Conservation (phyloP, 2,797 vertebrate genomes). For the Xyrichtys novacula region DNA sequence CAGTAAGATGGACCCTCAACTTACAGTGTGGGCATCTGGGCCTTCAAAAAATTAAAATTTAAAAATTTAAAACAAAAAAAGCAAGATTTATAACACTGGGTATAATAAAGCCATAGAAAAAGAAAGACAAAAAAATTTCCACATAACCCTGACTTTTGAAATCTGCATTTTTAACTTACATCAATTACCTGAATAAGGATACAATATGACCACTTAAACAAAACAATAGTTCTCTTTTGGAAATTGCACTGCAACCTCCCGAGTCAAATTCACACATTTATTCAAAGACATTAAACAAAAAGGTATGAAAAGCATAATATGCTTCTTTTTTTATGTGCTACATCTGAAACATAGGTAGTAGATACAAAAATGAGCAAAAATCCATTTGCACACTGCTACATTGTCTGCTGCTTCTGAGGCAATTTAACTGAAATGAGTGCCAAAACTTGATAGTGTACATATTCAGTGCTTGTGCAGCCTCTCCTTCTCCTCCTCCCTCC, state of each 20-base stretch:
- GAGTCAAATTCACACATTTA: constrained; percentile 83
- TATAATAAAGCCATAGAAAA: constrained; percentile 72
- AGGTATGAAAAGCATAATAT: constrained; percentile 77
- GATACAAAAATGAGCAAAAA: constrained; percentile 79
- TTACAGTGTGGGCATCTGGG: constrained; percentile 68
- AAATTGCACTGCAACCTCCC: constrained; percentile 87
- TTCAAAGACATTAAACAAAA: constrained; percentile 73
- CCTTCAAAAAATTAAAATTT: constrained; percentile 61
- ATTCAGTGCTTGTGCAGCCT: constrained; percentile 94
- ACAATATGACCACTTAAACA: constrained; percentile 72
- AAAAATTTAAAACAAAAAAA: constrained; percentile 52
- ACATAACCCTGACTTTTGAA: constrained; percentile 79
- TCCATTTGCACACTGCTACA: constrained; percentile 99
- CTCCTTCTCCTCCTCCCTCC: constrained; percentile 85
- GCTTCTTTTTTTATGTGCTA: constrained; percentile 85
- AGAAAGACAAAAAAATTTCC: constrained; percentile 58
- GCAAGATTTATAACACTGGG: too few relatives aligned
- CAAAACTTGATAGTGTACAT: constrained; percentile 96
- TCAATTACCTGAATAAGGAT: constrained; percentile 81
- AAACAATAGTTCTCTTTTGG: constrained; percentile 78
- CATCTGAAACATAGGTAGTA: constrained; percentile 89
- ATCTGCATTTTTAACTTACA: constrained; percentile 79
- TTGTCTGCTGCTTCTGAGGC: constrained; percentile 97
- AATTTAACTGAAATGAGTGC: constrained; percentile 90
- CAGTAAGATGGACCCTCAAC: constrained; percentile 59